Conservation (phyloP, 1,140 invertebrate genomes). For the Pseudachorutes palmiensis region DNA sequence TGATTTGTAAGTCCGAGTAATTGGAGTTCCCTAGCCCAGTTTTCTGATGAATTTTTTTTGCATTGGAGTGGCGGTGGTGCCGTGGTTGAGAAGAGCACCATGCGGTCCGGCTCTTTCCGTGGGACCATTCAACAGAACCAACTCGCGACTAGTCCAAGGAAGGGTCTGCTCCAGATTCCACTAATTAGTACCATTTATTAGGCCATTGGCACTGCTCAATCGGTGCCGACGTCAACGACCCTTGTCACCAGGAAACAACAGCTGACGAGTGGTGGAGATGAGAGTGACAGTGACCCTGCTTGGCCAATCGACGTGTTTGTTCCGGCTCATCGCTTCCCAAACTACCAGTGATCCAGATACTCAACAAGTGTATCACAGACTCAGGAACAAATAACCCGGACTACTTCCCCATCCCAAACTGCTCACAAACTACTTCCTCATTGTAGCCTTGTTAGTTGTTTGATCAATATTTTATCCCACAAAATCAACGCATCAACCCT, state of each 20-base stretch:
- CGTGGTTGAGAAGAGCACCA: too few relatives aligned
- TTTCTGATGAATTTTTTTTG: too few relatives aligned
- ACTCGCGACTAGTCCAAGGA: background rate
- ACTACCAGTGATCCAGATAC: too few relatives aligned
- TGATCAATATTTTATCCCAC: background rate
- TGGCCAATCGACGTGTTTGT: background rate
- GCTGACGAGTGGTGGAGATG: too few relatives aligned
- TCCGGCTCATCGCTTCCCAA: background rate
- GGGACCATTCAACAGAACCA: background rate
- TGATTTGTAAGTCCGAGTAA: too few relatives aligned
- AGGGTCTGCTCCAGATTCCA: background rate
- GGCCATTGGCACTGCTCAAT: background rate
- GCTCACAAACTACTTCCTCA: background rate
- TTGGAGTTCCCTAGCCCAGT: too few relatives aligned
- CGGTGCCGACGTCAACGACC: background rate
- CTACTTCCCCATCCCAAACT: background rate
- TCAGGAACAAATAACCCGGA: background rate
- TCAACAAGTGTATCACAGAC: slow-evolving; percentile 8
- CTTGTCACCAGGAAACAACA: background rate
- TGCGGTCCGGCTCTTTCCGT: slow-evolving; percentile 7
- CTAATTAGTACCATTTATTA: background rate
- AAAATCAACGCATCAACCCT: background rate
- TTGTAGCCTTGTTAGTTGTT: background rate
- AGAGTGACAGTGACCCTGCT: slow-evolving; percentile 1
- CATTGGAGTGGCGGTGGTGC: too few relatives aligned